Evolutionary conservation across 2,113 vertebrate species (phyloP).

Genomic region (Eulemur rufifrons): DNA sequence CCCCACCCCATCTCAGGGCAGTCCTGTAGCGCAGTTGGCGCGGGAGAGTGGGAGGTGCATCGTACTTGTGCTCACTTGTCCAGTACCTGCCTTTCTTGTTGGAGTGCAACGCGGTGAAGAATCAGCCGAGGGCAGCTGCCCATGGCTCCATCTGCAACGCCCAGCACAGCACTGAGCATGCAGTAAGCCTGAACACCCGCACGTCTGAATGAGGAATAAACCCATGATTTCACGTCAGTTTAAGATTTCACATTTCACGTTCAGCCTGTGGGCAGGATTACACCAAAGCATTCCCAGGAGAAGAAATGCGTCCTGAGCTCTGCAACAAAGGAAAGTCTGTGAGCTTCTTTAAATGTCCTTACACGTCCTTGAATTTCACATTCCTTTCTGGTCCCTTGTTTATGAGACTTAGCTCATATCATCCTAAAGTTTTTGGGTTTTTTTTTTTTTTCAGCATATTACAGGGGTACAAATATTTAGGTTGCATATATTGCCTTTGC

Average conservation of each 20-base stretch:
- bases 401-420: background rate
- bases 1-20: fast-evolving
- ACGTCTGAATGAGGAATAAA: background rate
- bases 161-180: too few species aligned
- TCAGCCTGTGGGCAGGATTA: background rate
- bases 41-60: too few species aligned
- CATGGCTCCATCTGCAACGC: too few species aligned
- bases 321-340: background rate
- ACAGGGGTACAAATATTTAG: too few species aligned
- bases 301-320: background rate
- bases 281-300: background rate
- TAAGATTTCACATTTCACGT: background rate
- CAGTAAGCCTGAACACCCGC: background rate
- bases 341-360: background rate
- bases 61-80: fast-evolving
- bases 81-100: background rate
- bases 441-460: too few species aligned
- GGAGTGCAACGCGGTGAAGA: fast-evolving
- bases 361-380: background rate
- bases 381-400: background rate
- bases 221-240: background rate
- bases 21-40: fast-evolving
- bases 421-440: background rate
- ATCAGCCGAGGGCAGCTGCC: fast-evolving
- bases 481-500: too few species aligned